Conservation (phyloP, 2,113 vertebrate species). For the Enhydra lutris region DNA sequence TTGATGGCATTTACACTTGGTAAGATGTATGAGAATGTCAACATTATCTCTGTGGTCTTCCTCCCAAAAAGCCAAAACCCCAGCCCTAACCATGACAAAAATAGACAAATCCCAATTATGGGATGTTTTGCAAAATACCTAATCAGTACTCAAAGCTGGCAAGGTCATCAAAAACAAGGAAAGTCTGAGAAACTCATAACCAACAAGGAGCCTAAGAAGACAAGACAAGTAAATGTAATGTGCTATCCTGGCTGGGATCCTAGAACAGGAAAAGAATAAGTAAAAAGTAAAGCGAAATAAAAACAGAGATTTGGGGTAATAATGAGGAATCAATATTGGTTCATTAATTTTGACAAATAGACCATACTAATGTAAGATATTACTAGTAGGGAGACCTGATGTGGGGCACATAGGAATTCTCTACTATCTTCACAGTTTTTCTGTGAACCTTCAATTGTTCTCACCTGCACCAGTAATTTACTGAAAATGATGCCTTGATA, state of each 20-base stretch:
- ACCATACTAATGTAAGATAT: background rate
- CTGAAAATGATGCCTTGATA: background rate
- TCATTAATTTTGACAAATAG: conserved; percentile 11
- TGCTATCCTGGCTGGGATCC: background rate
- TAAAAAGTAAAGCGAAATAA: background rate
- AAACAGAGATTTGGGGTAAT: background rate
- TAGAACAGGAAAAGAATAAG: background rate
- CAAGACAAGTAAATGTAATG: background rate
- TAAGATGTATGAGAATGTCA: background rate
- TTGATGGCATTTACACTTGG: background rate
- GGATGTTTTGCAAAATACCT: background rate
- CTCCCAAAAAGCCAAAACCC: background rate
- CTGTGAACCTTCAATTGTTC: background rate
- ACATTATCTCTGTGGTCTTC: background rate
- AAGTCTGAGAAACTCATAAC: background rate
- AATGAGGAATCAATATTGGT: background rate
- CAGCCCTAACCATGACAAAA: background rate
- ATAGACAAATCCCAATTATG: background rate
- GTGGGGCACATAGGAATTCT: background rate
- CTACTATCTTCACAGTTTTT: background rate
- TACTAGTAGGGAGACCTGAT: background rate
- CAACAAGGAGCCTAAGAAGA: background rate
- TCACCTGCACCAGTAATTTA: background rate
- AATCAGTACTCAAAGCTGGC: background rate
- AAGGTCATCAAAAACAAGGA: background rate